Evolutionary conservation across 1,140 invertebrate species (phyloP).

Genomic region (Pseudomyrmex sp.): DNA sequence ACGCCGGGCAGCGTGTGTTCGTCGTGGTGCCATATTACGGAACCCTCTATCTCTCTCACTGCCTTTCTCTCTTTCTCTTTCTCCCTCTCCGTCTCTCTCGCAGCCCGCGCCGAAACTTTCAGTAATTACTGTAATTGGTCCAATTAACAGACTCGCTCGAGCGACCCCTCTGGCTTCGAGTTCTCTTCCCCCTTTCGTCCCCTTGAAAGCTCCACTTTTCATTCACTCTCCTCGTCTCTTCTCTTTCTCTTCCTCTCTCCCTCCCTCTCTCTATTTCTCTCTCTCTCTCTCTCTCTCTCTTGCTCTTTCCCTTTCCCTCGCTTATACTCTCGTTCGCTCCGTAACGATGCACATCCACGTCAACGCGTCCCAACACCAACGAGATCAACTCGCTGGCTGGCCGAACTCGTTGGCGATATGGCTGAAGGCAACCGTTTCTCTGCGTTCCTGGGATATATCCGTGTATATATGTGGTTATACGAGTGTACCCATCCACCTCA

Average conservation of each 20-base stretch:
- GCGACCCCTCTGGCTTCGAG: conserved; percentile 72
- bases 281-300: background rate
- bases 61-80: conserved; percentile 73
- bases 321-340: conserved; percentile 39
- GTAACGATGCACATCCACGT: conserved; percentile 56
- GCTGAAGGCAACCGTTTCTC: conserved; percentile 64
- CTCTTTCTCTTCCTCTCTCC: background rate
- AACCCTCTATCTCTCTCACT: conserved; percentile 75
- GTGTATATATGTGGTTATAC: conserved; percentile 36
- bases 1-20: conserved; percentile 74
- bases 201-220: conserved; percentile 49
- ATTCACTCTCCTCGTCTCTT: background rate
- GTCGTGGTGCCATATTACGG: conserved; percentile 78
- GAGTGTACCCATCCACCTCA: conserved; percentile 47
- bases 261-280: conserved; percentile 8
- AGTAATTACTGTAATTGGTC: conserved; percentile 86
- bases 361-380: conserved; percentile 65
- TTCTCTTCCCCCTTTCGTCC: conserved; percentile 40
- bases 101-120: conserved; percentile 84
- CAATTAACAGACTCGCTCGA: conserved; percentile 85
- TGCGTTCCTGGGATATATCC: conserved; percentile 59
- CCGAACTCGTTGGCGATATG: conserved; percentile 67
- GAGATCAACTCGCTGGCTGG: conserved; percentile 57
- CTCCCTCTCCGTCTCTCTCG: conserved; percentile 73
- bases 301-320: background rate